Evolutionary conservation across 2,797 vertebrate genomes (phyloP).

Genomic region (Cuniculus paca): DNA sequence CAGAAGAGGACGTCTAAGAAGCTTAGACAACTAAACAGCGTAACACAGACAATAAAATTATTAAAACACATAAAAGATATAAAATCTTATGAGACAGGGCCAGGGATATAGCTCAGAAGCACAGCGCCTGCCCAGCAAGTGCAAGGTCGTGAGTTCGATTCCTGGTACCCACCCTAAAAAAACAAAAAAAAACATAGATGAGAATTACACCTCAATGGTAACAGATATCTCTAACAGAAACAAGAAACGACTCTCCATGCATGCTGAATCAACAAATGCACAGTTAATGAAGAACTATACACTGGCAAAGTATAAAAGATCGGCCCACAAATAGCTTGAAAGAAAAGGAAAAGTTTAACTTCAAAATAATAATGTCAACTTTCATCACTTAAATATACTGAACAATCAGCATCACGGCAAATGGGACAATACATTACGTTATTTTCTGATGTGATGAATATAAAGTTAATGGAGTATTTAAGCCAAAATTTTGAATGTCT

Average conservation of each 20-base stretch:
- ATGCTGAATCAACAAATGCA: not conserved
- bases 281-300: not conserved
- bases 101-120: too few relatives aligned
- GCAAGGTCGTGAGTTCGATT: too few relatives aligned
- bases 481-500: not conserved
- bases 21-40: constrained; percentile 20
- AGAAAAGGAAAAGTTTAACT: not conserved
- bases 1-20: not conserved
- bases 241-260: not conserved
- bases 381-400: not conserved
- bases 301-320: not conserved
- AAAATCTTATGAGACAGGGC: not conserved
- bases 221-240: not conserved
- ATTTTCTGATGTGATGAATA: constrained; percentile 14
- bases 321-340: not conserved
- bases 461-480: not conserved
- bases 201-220: not conserved
- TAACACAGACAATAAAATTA: not conserved
- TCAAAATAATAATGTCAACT: not conserved
- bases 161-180: too few relatives aligned
- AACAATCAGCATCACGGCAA: not conserved
- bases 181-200: too few relatives aligned
- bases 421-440: not conserved
- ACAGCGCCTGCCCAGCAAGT: too few relatives aligned
- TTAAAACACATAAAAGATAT: constrained; percentile 33